Evolutionary conservation across 1,140 invertebrate species (phyloP).

Genomic region (Conopomorpha cramerella): DNA sequence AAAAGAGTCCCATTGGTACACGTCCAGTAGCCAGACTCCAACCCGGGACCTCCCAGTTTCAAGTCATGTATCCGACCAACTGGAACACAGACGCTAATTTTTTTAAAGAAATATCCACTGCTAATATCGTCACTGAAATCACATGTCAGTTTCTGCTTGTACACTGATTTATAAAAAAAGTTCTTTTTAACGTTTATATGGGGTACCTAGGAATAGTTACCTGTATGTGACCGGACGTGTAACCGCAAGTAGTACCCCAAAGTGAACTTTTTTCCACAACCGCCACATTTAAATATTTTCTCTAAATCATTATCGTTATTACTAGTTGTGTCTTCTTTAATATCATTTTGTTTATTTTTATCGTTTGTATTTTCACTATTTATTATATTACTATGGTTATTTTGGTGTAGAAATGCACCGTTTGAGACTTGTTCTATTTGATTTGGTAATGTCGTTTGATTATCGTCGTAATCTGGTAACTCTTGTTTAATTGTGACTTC

Average conservation of each 20-base stretch:
- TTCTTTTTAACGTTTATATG: too few relatives aligned
- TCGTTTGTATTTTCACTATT: neutral
- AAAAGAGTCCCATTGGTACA: too few relatives aligned
- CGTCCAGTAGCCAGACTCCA: too few relatives aligned
- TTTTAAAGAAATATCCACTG: neutral
- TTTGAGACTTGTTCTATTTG: neutral
- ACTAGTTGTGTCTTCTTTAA: slow-evolving; percentile 13
- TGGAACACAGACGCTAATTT: too few relatives aligned
- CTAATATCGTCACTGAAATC: neutral
- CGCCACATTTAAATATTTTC: slow-evolving; percentile 49
- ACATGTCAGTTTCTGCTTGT: neutral
- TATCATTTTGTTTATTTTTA: neutral
- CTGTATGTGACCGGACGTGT: slow-evolving; percentile 48
- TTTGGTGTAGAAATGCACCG: too few relatives aligned
- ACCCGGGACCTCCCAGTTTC: too few relatives aligned
- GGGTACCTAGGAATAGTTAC: too few relatives aligned
- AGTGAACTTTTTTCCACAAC: slow-evolving; percentile 40
- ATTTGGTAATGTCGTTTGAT: neutral
- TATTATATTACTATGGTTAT: too few relatives aligned
- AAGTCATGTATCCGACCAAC: too few relatives aligned
- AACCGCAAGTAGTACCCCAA: slow-evolving; percentile 46
- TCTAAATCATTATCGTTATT: slow-evolving; percentile 42
- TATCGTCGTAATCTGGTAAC: neutral
- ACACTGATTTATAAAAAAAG: neutral
- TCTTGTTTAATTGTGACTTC: slow-evolving; percentile 26